Evolutionary conservation across 2,888 invertebrate genomes (phyloP), one percentile per base, ranked within the genome.

Genomic region (Luperina nickerlii): DNA sequence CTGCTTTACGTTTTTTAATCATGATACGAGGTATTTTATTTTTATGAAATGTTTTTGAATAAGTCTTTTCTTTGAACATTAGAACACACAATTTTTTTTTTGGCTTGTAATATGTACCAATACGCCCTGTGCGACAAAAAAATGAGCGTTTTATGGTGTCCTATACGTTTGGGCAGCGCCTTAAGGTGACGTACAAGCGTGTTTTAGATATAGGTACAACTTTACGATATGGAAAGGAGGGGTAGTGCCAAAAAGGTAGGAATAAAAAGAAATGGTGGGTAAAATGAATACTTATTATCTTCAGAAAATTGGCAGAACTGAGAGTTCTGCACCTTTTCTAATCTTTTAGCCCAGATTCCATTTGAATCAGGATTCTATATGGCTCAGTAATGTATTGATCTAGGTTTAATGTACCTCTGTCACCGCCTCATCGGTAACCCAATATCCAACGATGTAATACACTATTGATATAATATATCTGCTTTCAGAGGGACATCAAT

Each of bases 391-490:
- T 24, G 51, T 24, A 78, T 62, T 51, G 24, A 78, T 68, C 24
- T 8, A 9, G 38, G 48, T 42, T 32, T 24, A 18, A 38, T 38
- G 20, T 18, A 24, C 6, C n/a, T 76, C 66, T n/a, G 45, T 57
- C 4, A 38, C 54, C 9, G 18, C 6, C 18, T 54, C 54, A 32
- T 8, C 15, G 11, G 54, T 80, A 27, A 80, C 38, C 9, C 45
- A 54, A 79, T 74, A 80, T 27, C 32, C 15, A 54, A 62, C 20
- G 32, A 68, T 60, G 20, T 70, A 65, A 65, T 15, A n/a, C 20
- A 42, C 51, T 32, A 38, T n/a, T 57, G 9, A 32, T 9, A 51
- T 1, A 45, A 51, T 1, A 45, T 20, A n/a, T 38, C 66, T 18
- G 32, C 4, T 66, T 75, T 51, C 13, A 42, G 42, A 51, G 3